A percentile compares a stretch with the other conserved stretches of the same genome.
These are phyloP conservation scores for Aphelinus certus DNA, from an alignment of 1,140 invertebrate genomes.

Conservation along the genomic window DNA sequence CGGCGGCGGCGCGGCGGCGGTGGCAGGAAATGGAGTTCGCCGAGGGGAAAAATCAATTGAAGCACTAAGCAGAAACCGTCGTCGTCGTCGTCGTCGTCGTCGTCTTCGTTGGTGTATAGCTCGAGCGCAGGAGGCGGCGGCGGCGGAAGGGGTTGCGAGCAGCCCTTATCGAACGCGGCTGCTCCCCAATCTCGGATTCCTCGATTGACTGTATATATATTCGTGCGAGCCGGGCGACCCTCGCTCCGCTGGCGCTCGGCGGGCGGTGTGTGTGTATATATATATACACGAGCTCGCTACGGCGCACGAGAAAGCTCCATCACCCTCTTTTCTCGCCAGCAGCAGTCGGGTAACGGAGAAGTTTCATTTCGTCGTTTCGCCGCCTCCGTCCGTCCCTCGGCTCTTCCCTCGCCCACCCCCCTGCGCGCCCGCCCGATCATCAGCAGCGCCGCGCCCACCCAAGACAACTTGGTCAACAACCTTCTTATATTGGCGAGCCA, in stretches of 20 bases:
- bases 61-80: slow-evolving; percentile 26
- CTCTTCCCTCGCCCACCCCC: neutral
- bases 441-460: neutral
- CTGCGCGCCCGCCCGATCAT: slow-evolving; percentile 7
- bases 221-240: neutral
- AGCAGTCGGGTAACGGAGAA: neutral
- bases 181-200: slow-evolving; percentile 45
- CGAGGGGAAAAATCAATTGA: slow-evolving; percentile 42
- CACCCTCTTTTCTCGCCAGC: neutral
- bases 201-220: slow-evolving; percentile 46
- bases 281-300: no score
- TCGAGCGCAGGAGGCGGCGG: neutral
- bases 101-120: neutral
- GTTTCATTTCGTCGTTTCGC: slow-evolving; percentile 22
- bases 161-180: slow-evolving; percentile 41
- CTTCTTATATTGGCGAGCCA: slow-evolving; percentile 2
- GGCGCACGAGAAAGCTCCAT: neutral
- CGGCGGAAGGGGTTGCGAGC: slow-evolving; percentile 29
- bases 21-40: slow-evolving; percentile 41
- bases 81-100: neutral
- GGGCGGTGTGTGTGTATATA: no score
- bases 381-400: no score
- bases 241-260: neutral
- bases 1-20: slow-evolving; percentile 42
- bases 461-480: slow-evolving; percentile 34